These are phyloP conservation scores for Pelusios castaneus DNA, from an alignment of 2,113 vertebrate genomes.

Conservation along the genomic window DNA sequence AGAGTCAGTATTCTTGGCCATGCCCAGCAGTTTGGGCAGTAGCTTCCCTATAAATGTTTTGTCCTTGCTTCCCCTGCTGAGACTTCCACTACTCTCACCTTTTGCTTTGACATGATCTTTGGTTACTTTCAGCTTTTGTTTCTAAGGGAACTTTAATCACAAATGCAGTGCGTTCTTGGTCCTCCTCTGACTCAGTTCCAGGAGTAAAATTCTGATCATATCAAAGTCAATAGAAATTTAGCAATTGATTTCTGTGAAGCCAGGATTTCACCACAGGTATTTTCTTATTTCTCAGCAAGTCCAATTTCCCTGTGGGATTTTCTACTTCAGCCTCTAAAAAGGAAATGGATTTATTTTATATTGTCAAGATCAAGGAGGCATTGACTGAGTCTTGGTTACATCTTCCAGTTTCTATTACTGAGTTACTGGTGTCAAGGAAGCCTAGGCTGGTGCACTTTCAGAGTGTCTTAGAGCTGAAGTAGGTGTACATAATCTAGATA, in stretches of 20 bases:
- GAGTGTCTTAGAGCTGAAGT: neutral
- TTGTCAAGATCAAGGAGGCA: neutral
- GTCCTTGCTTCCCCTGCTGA: neutral
- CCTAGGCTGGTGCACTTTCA: neutral
- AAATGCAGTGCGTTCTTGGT: conserved; percentile 12
- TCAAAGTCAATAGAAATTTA: conserved; percentile 16
- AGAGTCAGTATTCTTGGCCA: neutral
- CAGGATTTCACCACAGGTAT: conserved; percentile 15
- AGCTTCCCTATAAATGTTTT: neutral
- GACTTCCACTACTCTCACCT: neutral
- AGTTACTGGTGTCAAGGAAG: neutral
- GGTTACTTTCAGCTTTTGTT: conserved; percentile 9
- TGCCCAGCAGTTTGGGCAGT: neutral
- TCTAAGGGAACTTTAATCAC: neutral
- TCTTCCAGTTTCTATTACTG: neutral
- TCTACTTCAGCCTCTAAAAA: neutral
- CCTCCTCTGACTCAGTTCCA: neutral
- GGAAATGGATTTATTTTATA: neutral
- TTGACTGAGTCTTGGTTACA: conserved; percentile 9
- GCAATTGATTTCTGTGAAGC: neutral
- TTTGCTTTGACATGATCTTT: neutral
- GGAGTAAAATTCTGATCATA: neutral
- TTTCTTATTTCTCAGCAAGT: conserved; percentile 18
- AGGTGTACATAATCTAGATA: neutral
- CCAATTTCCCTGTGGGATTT: neutral